Base-by-base conservation (phyloP, 2,888 invertebrate species). In the Synanthedon tipuliformis region DNA sequence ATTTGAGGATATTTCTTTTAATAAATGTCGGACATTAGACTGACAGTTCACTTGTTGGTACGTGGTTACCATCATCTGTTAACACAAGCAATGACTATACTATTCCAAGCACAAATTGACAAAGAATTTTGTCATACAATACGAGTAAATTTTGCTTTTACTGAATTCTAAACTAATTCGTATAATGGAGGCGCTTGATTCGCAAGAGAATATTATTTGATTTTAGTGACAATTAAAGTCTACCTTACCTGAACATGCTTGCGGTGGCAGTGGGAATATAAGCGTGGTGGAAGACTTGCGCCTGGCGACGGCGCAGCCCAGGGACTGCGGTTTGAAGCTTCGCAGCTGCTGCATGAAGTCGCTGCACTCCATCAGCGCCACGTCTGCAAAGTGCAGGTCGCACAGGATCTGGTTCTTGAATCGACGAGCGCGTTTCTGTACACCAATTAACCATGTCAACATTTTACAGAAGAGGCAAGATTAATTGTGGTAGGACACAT, bases 281-380 rank as follows among this genome's bases (percentile, higher is more conserved):
- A 97, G 92, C 48, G 97, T 97, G 60, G 96, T 96, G 65, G 96
- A 96, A 66, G 95, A 95, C 86, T 97, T 97, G 78, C 97, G 91
- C 73, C 97, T 89, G 58, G 96, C 96, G 69, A 97, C 97, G 66
- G 96, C 96, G 89, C 96, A 97, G 81, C 97, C 97, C 79, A 97
- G 89, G 69, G 95, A 95, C 89, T 97, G 96, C 69, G 96, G 95
- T 89, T 97, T 97, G 90, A 97, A 97, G 89, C 95, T 94, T 75
- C 96, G 93, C 78, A 97, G 91, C 89, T 97, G 96, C 89, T 96
- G 96, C 95, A 97, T 96, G 89, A 96, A 97, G 90, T 97, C 96
- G 70, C 95, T 95, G 89, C 95, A 95, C 93, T 96, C 96, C 95
- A 96, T 95, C 81, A 96, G 94, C 84, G 96, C 95, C 67, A 96